Evolutionary conservation across 2,888 invertebrate genomes (phyloP).

Genomic region (Pterostichus niger): DNA sequence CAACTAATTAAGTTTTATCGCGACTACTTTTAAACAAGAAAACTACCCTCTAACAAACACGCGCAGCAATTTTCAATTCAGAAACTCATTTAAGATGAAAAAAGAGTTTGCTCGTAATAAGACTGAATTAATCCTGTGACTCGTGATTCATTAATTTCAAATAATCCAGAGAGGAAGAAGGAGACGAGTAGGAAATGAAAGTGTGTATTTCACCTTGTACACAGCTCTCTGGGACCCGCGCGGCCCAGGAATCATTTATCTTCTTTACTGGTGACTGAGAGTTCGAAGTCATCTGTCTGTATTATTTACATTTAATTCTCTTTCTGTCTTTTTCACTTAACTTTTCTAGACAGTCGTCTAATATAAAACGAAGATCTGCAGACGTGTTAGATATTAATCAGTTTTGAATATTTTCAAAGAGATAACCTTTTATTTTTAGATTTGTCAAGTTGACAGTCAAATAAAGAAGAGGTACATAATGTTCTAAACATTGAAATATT

Average conservation of each 20-base stretch:
- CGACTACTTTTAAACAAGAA: slow-evolving; percentile 54
- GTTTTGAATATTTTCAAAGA: slow-evolving; percentile 16
- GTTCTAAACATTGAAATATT: too few relatives aligned
- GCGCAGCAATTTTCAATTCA: slow-evolving; percentile 53
- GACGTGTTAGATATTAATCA: slow-evolving; percentile 57
- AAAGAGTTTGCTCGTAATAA: slow-evolving; percentile 56
- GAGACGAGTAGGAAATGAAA: slow-evolving; percentile 52
- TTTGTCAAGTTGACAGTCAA: too few relatives aligned
- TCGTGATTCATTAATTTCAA: slow-evolving; percentile 66
- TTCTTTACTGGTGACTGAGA: slow-evolving; percentile 66
- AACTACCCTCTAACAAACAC: slow-evolving; percentile 59
- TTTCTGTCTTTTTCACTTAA: slow-evolving; percentile 66
- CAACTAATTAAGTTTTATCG: slow-evolving; percentile 63
- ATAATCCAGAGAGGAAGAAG: slow-evolving; percentile 55
- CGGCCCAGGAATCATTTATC: slow-evolving; percentile 61
- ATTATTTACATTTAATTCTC: slow-evolving; percentile 67
- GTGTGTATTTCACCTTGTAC: slow-evolving; percentile 58
- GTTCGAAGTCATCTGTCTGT: slow-evolving; percentile 67
- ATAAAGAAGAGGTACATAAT: neutral
- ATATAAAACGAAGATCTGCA: slow-evolving; percentile 40
- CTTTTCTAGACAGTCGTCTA: slow-evolving; percentile 44
- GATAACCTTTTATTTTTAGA: neutral
- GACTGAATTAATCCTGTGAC: slow-evolving; percentile 56
- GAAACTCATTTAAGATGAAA: slow-evolving; percentile 58
- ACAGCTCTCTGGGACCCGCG: slow-evolving; percentile 28